Evolutionary conservation across 2,888 invertebrate genomes (phyloP), one percentile per base, ranked within the genome.

Genomic region (Eugnorisma glareosa): DNA sequence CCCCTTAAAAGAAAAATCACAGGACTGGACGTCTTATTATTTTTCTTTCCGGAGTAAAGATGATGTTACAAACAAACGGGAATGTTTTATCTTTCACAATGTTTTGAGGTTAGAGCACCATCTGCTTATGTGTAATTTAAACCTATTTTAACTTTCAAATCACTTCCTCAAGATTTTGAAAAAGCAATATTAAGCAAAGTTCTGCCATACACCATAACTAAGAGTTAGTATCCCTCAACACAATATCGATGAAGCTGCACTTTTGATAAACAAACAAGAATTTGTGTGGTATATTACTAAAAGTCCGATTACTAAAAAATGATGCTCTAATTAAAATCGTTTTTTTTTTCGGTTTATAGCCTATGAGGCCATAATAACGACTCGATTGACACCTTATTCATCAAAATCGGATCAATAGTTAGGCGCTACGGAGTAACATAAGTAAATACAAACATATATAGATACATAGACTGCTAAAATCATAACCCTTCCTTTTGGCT

Each of bases 101-200:
- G 4, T 61, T 61, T 35, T 31, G 31, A 18, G 18, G 8, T 31
- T 31, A 8, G 31, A 59, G 8, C 3, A 59, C 31, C 18, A 31
- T 59, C 18, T 31, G 57, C 57, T 31, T 28, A 28, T 15, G 8
- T 59, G 57, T 59, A 54, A n/a, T 54, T 54, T 54, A 13, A n/a
- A 57, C 57, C 5, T 31, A 35, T 72, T 66, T 68, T 45, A 24
- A 68, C 13, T 45, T 43, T 68, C 15, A 31, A 66, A 1, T 1
- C 6, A 35, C 10, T 40, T 13, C 24, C 24, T 54, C n/a, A 69
- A 21, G 24, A n/a, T 51, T 35, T 59, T 72, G 13, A 2, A 67
- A 67, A 77, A 67, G 13, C 66, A 77, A 61, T 59, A 51, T 59
- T 67, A 67, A 59, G 59, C 35, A 59, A 67, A 51, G 18, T 35